Evolutionary conservation across 2,888 invertebrate species (phyloP), one percentile per base, ranked within the genome.

Genomic region (Lasius platythorax): DNA sequence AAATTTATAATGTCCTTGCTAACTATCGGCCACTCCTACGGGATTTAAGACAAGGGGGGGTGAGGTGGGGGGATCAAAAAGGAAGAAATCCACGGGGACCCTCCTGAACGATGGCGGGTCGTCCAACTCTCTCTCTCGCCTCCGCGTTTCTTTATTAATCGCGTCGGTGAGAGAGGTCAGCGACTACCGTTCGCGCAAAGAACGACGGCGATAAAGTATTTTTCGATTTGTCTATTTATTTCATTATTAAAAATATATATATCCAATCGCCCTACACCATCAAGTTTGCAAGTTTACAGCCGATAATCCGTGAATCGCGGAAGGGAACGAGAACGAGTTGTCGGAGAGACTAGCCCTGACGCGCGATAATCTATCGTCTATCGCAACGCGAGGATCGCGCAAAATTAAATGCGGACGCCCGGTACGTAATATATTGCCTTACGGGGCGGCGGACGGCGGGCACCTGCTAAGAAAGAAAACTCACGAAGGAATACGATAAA

Each of bases 1-100:
- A 91, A 92, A 93, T 93, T 92, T 92, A 91, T 92, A 92, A 91
- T 92, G 91, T 92, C 92, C 88, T 90, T 90, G 89, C 90, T 93
- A 92, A 92, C 87, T 89, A 89, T 90, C 86, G 81, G 86, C 89
- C 92, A 85, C 90, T 91, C 91, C 85, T 86, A 86, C 86, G 53
- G 87, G 64, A 70, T 66, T 67, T n/a, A 68, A 73, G 33, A 79
- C 74, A 33, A 74, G 73, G 81, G n/a, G 40, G 46, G 5, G 15
- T 23, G 23, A 33, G 66, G 63, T 40, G n/a, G 12, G 63, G 46
- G n/a, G 12, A 37, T 43, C 50, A 46, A 82, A 79, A 86, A 79
- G 68, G 40, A 68, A 63, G 75, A 64, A 23, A 58, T 40, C 43
- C 30, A 23, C 61, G 43, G 58, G 43, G 73, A 70, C 72, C 76